A percentile compares a stretch with the other conserved stretches of the same genome.
Evolutionary conservation across 2,797 vertebrate genomes (phyloP).

Genomic region (Botia almorhae): DNA sequence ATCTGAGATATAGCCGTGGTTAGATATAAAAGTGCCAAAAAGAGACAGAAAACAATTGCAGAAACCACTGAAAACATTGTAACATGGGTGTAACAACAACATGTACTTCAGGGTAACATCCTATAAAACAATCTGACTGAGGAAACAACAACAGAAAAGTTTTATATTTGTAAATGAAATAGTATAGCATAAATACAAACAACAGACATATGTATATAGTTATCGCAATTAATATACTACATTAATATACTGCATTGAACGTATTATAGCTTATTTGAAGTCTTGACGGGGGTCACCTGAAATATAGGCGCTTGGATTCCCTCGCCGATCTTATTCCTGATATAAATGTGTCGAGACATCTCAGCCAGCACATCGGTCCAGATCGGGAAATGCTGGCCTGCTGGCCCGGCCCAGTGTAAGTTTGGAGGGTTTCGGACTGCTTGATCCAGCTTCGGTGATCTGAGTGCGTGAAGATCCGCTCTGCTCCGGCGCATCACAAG

Average conservation of each 20-base stretch:
- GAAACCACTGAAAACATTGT: too few species aligned
- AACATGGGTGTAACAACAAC: background rate
- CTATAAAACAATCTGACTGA: background rate
- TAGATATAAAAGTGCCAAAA: too few species aligned
- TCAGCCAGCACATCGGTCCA: conserved; percentile 84
- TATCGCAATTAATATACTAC: background rate
- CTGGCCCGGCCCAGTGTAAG: too few species aligned
- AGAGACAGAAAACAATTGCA: too few species aligned
- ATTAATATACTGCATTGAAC: background rate
- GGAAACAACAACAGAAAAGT: background rate
- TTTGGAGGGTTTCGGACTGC: too few species aligned
- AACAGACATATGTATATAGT: background rate
- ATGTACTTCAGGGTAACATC: background rate
- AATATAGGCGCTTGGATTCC: conserved; percentile 85
- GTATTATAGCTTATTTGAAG: background rate
- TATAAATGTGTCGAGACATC: too few species aligned
- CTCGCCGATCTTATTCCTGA: conserved; percentile 84
- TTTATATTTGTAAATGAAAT: background rate
- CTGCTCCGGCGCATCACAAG: too few species aligned
- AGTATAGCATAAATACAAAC: too few species aligned
- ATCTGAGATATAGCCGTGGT: too few species aligned
- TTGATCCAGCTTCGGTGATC: too few species aligned
- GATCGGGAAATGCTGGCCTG: too few species aligned
- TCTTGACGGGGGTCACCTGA: conserved; percentile 75
- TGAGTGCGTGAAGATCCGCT: too few species aligned